phyloP scores from a whole-genome alignment of 2,797 vertebrate species.

The Danio jaintianensis region DNA sequence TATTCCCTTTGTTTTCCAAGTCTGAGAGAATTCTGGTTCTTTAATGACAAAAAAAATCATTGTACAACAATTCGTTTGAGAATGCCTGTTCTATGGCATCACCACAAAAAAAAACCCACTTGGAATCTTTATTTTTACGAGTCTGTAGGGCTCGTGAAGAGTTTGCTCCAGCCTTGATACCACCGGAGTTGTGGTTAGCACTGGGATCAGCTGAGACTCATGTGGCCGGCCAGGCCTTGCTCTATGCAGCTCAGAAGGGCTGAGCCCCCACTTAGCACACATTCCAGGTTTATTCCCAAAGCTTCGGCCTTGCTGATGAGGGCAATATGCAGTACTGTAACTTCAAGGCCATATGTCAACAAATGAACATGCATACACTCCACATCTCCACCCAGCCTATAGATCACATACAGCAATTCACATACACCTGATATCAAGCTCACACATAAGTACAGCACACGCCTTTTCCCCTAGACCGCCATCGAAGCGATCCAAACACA shows the following conservation, averaged over 20 bases:
- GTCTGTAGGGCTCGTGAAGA: slow-evolving; percentile 9
- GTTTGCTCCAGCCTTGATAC: slow-evolving; percentile 16
- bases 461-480: slow-evolving; percentile 78
- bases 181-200: slow-evolving; percentile 32
- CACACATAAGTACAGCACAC: slow-evolving; percentile 64
- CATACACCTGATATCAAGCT: slow-evolving; percentile 64
- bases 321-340: slow-evolving; percentile 52
- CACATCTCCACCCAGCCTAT: slow-evolving; percentile 52
- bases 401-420: slow-evolving; percentile 61
- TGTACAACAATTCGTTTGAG: not conserved
- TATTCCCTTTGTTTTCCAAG: slow-evolving; percentile 26
- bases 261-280: slow-evolving; percentile 78
- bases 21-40: too few species aligned
- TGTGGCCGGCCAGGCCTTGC: slow-evolving; percentile 76
- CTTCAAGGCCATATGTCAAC: slow-evolving; percentile 36
- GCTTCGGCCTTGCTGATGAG: slow-evolving; percentile 51
- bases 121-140: not conserved
- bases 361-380: slow-evolving; percentile 31
- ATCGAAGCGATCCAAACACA: slow-evolving; percentile 79
- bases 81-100: not conserved
- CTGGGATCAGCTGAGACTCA: slow-evolving; percentile 82
- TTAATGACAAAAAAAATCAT: too few species aligned
- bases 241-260: slow-evolving; percentile 74
- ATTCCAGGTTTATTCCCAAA: slow-evolving; percentile 80
- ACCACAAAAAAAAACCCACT: not conserved